phyloP scores from a whole-genome alignment of 2,797 vertebrate species.

The Fistularia commersonii region DNA sequence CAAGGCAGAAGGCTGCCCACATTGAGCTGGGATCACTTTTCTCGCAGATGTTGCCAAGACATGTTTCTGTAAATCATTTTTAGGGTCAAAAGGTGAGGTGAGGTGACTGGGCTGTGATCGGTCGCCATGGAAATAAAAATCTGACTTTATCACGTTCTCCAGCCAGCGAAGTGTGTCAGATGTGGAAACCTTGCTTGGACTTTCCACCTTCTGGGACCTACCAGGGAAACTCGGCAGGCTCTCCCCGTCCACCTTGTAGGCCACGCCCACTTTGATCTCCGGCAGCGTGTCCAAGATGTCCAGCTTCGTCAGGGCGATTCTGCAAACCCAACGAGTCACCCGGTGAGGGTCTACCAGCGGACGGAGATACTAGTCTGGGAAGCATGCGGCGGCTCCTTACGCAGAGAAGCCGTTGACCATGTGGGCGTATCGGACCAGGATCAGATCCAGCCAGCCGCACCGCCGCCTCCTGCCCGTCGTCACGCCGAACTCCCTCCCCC shows the following conservation, averaged over 20 bases:
- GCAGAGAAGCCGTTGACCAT: slow-evolving; percentile 84
- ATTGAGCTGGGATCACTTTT: no score
- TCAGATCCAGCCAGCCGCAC: slow-evolving; percentile 83
- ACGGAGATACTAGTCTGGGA: not conserved
- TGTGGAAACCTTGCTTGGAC: no score
- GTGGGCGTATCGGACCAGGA: slow-evolving; percentile 82
- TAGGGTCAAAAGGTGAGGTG: no score
- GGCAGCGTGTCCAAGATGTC: slow-evolving; percentile 79
- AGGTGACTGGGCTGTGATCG: no score
- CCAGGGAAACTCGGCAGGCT: slow-evolving; percentile 78
- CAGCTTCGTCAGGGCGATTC: slow-evolving; percentile 81
- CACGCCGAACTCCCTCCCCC: slow-evolving; percentile 78
- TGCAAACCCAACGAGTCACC: slow-evolving; percentile 31
- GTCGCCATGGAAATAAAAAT: no score
- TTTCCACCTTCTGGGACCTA: no score
- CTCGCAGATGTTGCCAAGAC: no score
- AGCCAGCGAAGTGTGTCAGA: no score
- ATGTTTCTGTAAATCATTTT: no score
- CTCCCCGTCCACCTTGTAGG: slow-evolving; percentile 73
- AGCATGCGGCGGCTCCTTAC: slow-evolving; percentile 55
- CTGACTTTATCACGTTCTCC: no score
- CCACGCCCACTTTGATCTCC: slow-evolving; percentile 81
- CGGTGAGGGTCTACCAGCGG: no score
- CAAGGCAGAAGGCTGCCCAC: no score
- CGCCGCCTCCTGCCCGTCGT: slow-evolving; percentile 79